Base-by-base conservation (phyloP, 2,797 vertebrate species). In the Cirrhinus mrigala region DNA sequence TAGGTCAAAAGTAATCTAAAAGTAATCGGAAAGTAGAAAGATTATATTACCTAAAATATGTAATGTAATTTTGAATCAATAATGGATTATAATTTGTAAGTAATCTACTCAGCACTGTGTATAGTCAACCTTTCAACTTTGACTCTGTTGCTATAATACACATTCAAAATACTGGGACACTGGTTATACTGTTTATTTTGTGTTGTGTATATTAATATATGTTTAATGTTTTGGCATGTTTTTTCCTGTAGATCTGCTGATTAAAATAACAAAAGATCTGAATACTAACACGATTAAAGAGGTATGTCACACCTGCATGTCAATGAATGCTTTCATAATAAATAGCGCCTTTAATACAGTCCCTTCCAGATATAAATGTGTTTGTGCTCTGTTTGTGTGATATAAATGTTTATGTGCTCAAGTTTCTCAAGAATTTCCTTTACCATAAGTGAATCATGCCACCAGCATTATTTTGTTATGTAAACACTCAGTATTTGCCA, bases 231-330 rank as follows among this genome's bases (percentile, higher is more conserved):
- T 78, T 68, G n/a, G 33, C n/a, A 6, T 56, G 44, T 64, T 64
- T 64, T 33, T 33, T 15, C 64, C 14, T 22, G 6, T 54, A 92
- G 92, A 90, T 73, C 20, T 91, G 80, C 16, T 92, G 54, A 12
- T 86, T 16, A 71, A 29, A 71, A 6, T 60, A 1, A 48, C 89
- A 82, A 22, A 82, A 27, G 3, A 18, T 66, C 3, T 0, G 15
- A 18, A 33, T 15, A 33, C 18, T 15, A 66, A 15, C 62, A 18
- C n/a, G 2, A 44, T 89, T 40, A 88, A 85, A 79, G 40, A 91
- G 89, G 91, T 92, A 87, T 62, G 83, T 29, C 9, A 60, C 9
- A 52, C n/a, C 48, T 60, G 12, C 24, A 33, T 16, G 44, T 50
- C 9, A 73, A 24, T 52, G 18, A 76, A 56, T 58, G 24, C 27